Evolutionary conservation across 2,113 vertebrate genomes (phyloP), one percentile per base, ranked within the genome.

Genomic region (Scalopus aquaticus): DNA sequence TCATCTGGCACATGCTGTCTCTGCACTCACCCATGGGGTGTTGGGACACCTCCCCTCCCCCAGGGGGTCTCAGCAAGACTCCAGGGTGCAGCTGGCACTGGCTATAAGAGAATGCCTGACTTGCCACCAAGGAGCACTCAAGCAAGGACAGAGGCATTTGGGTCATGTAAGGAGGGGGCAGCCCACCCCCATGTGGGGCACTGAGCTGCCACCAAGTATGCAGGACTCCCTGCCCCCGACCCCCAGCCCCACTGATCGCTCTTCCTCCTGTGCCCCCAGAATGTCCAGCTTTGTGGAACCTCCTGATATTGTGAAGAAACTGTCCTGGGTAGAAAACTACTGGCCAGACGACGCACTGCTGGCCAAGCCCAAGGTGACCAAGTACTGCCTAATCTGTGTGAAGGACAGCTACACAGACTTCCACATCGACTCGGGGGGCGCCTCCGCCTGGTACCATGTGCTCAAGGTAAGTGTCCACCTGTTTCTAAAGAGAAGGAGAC

Each of bases 351-450:
- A 99, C 3, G 99, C 99, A 20, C 97, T 99, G 93, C 98, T 99
- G 7, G 99, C 99, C 39, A 99, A 99, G 96, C 99, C 99, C 62
- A 99, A 99, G 98, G 99, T 99, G 97, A 99, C 99, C 92, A 99
- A 99, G 98, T 99, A 99, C 98, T 99, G 99, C 98, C 98, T 99
- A 84, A 99, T 99, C 97, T 99, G 99, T 0, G 99, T 99, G 76
- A 99, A 99, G 97, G 99, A 99, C 98, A 99, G 99, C 97, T 99
- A 99, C 97, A 99, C 99, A 0, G 99, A 99, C 98, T 99, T 99
- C 97, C 99, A 99, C 98, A 99, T 99, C 22, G 99, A 99, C 97
- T 99, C 99, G 0, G 99, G 99, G 0, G 99, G 99, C 0, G 99
- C 99, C 72, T 99, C 99, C 0, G 99, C 99, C 24, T 99, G 99